phyloP scores from a whole-genome alignment of 2,797 vertebrate species.

The Tokudaia muenninki region DNA sequence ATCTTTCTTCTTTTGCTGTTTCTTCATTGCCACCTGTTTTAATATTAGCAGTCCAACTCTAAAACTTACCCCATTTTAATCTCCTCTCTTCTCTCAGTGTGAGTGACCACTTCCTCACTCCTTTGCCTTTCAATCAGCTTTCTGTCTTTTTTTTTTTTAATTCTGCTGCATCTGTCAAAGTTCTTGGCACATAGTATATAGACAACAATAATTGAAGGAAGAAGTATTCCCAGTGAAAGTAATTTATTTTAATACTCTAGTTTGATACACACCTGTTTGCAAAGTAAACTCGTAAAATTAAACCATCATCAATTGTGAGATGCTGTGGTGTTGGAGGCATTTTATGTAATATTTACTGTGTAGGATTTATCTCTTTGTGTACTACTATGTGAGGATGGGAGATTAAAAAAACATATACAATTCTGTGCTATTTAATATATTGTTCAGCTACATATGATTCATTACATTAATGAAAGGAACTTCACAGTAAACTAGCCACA shows the following conservation, averaged over 20 bases:
- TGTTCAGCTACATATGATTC: neutral
- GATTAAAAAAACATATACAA: neutral
- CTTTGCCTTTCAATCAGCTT: neutral
- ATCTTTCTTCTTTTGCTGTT: neutral
- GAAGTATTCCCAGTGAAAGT: neutral
- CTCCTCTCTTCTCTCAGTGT: neutral
- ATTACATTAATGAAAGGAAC: neutral
- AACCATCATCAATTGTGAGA: neutral
- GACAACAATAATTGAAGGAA: neutral
- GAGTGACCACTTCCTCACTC: neutral
- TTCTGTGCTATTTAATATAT: neutral
- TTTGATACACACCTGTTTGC: neutral
- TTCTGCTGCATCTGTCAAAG: neutral
- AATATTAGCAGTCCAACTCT: neutral
- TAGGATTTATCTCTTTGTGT: neutral
- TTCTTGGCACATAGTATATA: neutral
- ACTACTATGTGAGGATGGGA: neutral
- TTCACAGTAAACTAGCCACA: neutral
- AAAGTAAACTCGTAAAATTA: constrained; percentile 23
- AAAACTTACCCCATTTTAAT: neutral
- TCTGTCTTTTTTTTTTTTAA: neutral
- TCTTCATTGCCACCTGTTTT: neutral
- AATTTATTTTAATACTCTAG: neutral
- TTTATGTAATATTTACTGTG: neutral
- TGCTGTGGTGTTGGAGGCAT: neutral